Evolutionary conservation across 2,888 invertebrate species (phyloP).

Genomic region (Dynastes maya): DNA sequence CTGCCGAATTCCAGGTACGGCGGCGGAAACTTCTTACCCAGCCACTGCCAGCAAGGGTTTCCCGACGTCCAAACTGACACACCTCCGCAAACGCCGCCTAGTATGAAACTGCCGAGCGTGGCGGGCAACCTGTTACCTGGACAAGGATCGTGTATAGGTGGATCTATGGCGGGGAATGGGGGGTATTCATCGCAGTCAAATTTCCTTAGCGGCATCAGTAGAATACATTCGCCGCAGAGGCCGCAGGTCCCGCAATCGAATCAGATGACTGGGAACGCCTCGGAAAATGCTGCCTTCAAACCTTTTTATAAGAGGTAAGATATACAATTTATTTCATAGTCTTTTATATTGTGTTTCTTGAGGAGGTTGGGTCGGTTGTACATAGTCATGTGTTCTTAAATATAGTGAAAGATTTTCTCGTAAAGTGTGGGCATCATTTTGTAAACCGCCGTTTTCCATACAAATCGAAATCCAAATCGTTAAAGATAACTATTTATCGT

Average conservation of each 20-base stretch:
- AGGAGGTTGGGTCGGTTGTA: too few species aligned
- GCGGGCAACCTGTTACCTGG: slow-evolving; percentile 79
- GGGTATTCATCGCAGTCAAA: slow-evolving; percentile 73
- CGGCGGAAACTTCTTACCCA: slow-evolving; percentile 79
- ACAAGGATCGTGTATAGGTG: slow-evolving; percentile 70
- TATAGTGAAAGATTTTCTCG: too few species aligned
- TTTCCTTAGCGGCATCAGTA: slow-evolving; percentile 68
- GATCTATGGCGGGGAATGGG: slow-evolving; percentile 73
- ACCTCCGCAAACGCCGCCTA: slow-evolving; percentile 94
- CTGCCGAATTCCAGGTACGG: slow-evolving; percentile 71
- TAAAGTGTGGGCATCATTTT: too few species aligned
- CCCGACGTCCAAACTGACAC: slow-evolving; percentile 92
- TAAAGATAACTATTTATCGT: too few species aligned
- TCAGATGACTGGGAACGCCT: slow-evolving; percentile 57
- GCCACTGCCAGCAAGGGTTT: slow-evolving; percentile 80
- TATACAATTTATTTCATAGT: background rate
- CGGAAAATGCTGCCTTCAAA: slow-evolving; percentile 81
- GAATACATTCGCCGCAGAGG: slow-evolving; percentile 69
- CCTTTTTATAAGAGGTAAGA: slow-evolving; percentile 91
- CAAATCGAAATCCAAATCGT: too few species aligned
- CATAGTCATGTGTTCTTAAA: too few species aligned
- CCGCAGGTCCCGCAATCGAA: slow-evolving; percentile 70
- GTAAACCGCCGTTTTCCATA: too few species aligned
- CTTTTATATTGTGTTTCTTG: background rate
- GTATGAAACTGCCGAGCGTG: slow-evolving; percentile 90